Evolutionary conservation across 1,140 invertebrate species (phyloP), one percentile per base, ranked within the genome.

Genomic region (Pogonomyrmex barbatus): DNA sequence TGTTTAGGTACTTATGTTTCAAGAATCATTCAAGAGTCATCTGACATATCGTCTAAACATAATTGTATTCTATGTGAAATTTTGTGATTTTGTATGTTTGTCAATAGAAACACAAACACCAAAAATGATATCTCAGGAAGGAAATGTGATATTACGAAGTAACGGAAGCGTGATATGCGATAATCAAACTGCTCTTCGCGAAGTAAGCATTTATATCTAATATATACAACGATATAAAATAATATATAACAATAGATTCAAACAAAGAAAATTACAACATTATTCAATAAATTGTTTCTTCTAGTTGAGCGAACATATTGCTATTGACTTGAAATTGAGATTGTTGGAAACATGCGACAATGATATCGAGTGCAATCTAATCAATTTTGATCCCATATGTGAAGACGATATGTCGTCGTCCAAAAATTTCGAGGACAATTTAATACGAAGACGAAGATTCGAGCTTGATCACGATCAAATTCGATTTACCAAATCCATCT

Each of bases 1-100:
- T 97, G 97, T 92, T 96, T 96, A 81, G 95, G 96, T 96, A 89
- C 56, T 42, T 65, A 60, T 79, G 9, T 42, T 52, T 75, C 50
- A 42, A 60, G 10, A 30, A 12, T 50, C 4, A 30, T 17, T 12
- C n/a, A n/a, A n/a, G n/a, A 36, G 17, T 39, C 42, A 6, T 33
- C 4, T 17, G 8, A 14, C 1, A 42, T 52, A 24, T 24, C 24
- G 0, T 33, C 10, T 52, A 52, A 77, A 76, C 4, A 36, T 45
- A 3, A 73, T 73, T 73, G 39, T 39, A 54, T 71, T 24, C 6
- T 54, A 54, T 0, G n/a, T n/a, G 33, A 24, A 56, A 24, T 56
- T 56, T 42, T 45, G 47, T 68, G 17, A 85, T 87, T 81, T 58
- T 8, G 24, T 24, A 9, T 70, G n/a, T n/a, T 24, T 88, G 10